Evolutionary conservation across 2,888 invertebrate genomes (phyloP).

Genomic region (Phytoseiulus persimilis): DNA sequence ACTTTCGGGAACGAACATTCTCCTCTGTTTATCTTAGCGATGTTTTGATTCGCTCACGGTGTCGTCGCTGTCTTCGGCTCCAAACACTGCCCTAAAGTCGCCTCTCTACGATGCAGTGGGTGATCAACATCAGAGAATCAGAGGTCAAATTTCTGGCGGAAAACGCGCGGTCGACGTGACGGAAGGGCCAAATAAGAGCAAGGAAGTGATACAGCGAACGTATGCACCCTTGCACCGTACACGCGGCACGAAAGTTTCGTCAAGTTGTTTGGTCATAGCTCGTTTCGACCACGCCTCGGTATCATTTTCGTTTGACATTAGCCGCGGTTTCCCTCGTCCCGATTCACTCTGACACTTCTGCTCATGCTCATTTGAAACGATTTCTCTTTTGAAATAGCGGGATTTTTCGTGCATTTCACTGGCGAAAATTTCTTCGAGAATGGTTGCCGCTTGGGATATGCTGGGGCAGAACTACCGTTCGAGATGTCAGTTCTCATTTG

Average conservation of each 20-base stretch:
- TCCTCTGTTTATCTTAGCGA: no score
- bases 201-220: not conserved
- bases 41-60: no score
- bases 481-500: not conserved
- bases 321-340: not conserved
- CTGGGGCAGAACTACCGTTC: not conserved
- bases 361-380: not conserved
- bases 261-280: not conserved
- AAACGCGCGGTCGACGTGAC: not conserved
- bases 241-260: not conserved
- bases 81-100: no score
- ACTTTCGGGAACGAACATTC: no score
- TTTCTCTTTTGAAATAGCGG: not conserved
- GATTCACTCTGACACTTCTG: not conserved
- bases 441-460: not conserved
- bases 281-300: not conserved
- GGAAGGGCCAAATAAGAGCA: not conserved
- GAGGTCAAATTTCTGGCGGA: not conserved
- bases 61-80: no score
- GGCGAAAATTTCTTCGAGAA: not conserved
- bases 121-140: not conserved
- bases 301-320: slow-evolving; percentile 8
- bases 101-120: not conserved
- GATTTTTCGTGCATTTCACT: not conserved
- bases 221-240: not conserved